These are phyloP conservation scores for Perognathus longimembris DNA, from an alignment of 2,113 vertebrate genomes.

Conservation along the genomic window DNA sequence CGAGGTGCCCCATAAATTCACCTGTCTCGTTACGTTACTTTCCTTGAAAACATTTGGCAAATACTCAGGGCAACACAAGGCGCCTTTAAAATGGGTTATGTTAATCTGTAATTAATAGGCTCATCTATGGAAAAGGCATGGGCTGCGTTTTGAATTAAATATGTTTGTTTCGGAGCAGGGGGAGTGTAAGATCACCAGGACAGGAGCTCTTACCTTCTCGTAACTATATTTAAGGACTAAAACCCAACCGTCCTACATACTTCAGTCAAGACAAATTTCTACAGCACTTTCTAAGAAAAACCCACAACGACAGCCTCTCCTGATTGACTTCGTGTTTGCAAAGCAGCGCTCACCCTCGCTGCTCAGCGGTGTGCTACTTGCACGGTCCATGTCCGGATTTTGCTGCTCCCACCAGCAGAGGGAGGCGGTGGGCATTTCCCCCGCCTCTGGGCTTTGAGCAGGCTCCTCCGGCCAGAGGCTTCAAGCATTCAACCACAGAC, in stretches of 20 bases:
- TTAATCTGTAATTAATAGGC: slow-evolving; percentile 4
- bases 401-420: too few relatives aligned
- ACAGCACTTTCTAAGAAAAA: not conserved
- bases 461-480: too few relatives aligned
- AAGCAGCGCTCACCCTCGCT: not conserved
- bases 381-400: not conserved
- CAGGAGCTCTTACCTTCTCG: not conserved
- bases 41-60: slow-evolving; percentile 66
- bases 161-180: slow-evolving; percentile 45
- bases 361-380: not conserved
- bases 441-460: too few relatives aligned
- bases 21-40: slow-evolving; percentile 26
- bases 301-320: not conserved
- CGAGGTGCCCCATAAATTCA: slow-evolving; percentile 75
- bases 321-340: not conserved
- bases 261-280: not conserved
- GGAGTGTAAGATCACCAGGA: too few relatives aligned
- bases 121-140: slow-evolving; percentile 12
- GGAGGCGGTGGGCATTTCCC: too few relatives aligned
- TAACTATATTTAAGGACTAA: slow-evolving; percentile 42
- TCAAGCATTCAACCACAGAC: too few relatives aligned
- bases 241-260: not conserved
- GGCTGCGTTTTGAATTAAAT: slow-evolving; percentile 23
- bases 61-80: slow-evolving; percentile 63
- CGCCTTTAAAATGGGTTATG: slow-evolving; percentile 49